Conservation (phyloP, 2,113 vertebrate genomes). For the Athene cunicularia region DNA sequence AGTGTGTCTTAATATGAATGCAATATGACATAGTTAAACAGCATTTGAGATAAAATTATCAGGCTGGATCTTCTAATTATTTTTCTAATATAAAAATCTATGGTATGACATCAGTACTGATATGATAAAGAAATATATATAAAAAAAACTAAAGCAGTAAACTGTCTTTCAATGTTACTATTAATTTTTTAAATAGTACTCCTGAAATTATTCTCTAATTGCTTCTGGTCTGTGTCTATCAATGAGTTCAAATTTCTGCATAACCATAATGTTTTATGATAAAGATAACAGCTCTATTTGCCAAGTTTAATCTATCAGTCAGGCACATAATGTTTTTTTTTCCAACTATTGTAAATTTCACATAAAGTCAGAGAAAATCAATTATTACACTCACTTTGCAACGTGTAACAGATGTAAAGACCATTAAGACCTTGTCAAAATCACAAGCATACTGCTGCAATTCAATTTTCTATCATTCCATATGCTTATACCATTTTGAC, state of each 20-base stretch:
- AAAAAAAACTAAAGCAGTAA: neutral
- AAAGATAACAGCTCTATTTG: neutral
- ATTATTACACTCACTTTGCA: neutral
- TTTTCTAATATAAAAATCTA: neutral
- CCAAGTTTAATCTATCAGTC: neutral
- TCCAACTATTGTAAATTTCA: neutral
- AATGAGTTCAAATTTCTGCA: neutral
- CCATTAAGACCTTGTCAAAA: neutral
- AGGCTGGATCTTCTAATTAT: neutral
- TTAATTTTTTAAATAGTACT: neutral
- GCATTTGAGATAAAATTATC: neutral
- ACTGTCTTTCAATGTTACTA: neutral
- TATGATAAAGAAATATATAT: neutral
- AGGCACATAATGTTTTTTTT: neutral
- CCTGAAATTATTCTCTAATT: neutral
- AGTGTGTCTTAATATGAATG: neutral
- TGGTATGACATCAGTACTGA: neutral
- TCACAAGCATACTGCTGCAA: neutral
- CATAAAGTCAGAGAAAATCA: neutral
- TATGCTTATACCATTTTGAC: neutral
- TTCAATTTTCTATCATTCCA: neutral
- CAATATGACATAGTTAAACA: neutral
- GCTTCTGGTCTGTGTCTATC: neutral
- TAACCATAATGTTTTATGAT: neutral
- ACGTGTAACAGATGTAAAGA: neutral